Evolutionary conservation across 1,140 invertebrate species (phyloP).

Genomic region (Sipha flava): DNA sequence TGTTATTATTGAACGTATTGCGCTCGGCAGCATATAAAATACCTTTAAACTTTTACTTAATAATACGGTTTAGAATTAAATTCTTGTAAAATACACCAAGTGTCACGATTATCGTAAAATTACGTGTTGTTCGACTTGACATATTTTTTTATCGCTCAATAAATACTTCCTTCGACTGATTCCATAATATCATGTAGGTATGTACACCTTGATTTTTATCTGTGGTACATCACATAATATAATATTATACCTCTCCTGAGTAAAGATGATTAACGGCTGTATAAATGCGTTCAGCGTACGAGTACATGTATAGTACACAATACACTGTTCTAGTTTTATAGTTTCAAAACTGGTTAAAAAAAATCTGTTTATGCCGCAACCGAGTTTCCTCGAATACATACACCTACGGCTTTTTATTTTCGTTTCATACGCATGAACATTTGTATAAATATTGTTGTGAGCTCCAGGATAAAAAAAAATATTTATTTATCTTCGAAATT

Average conservation of each 20-base stretch:
- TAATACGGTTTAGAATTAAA: not conserved
- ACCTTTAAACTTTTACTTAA: too few species aligned
- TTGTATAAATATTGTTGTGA: too few species aligned
- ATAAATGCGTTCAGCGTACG: not conserved
- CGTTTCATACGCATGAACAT: too few species aligned
- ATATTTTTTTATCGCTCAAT: slow-evolving; percentile 23
- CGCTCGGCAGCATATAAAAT: too few species aligned
- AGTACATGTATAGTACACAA: not conserved
- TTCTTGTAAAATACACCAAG: not conserved
- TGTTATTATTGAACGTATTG: too few species aligned
- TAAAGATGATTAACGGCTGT: not conserved
- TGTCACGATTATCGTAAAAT: slow-evolving; percentile 14
- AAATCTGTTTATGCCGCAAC: not conserved
- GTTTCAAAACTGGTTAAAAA: not conserved
- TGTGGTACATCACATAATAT: not conserved
- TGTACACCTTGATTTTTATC: not conserved
- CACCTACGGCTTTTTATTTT: not conserved
- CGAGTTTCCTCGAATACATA: too few species aligned
- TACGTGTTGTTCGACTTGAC: not conserved
- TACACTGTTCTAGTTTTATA: not conserved
- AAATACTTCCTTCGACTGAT: not conserved
- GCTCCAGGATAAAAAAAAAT: too few species aligned
- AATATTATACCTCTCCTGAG: not conserved
- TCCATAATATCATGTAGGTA: not conserved
- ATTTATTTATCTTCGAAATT: too few species aligned